These are phyloP conservation scores for Gryllus bimaculatus DNA, from an alignment of 1,140 invertebrate genomes.

Conservation along the genomic window DNA sequence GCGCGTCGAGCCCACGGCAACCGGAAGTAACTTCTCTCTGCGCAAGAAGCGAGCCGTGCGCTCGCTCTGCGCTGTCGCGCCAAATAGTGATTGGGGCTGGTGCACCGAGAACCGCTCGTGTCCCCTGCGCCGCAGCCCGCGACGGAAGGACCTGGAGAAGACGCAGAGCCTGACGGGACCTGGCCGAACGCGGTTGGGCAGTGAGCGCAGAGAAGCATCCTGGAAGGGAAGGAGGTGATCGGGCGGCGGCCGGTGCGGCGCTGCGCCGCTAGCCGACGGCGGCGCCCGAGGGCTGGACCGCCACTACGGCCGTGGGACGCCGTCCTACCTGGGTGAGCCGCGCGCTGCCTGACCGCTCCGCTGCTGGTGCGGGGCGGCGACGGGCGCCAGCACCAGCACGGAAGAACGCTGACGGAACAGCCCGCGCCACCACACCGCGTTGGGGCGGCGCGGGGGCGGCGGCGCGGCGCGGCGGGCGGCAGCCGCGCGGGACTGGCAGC, in stretches of 20 bases:
- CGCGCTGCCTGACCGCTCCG: slow-evolving; percentile 14
- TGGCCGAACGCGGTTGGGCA: slow-evolving; percentile 27
- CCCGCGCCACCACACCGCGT: slow-evolving; percentile 21
- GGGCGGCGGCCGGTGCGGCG: slow-evolving; percentile 15
- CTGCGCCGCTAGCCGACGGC: slow-evolving; percentile 13
- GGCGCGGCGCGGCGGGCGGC: slow-evolving; percentile 7
- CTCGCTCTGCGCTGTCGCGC: slow-evolving; percentile 71
- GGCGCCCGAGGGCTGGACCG: neutral
- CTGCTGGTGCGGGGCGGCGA: neutral
- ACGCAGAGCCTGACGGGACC: slow-evolving; percentile 32
- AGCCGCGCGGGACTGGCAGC: neutral
- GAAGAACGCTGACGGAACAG: slow-evolving; percentile 27
- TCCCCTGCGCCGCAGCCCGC: slow-evolving; percentile 8
- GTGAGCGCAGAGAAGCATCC: slow-evolving; percentile 24
- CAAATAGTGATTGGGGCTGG: slow-evolving; percentile 64
- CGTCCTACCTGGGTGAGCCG: slow-evolving; percentile 26
- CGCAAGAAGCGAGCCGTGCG: slow-evolving; percentile 66
- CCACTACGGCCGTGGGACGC: neutral
- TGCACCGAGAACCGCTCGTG: slow-evolving; percentile 31
- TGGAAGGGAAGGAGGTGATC: slow-evolving; percentile 22
- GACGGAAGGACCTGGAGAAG: slow-evolving; percentile 31
- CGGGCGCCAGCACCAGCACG: slow-evolving; percentile 22
- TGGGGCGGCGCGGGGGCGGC: too few species aligned
- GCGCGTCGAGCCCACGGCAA: too few species aligned
- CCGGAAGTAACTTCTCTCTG: slow-evolving; percentile 26